A percentile compares a stretch with the other conserved stretches of the same genome.
Evolutionary conservation across 2,797 vertebrate species (phyloP).

Genomic region (Galagoides demidoff): DNA sequence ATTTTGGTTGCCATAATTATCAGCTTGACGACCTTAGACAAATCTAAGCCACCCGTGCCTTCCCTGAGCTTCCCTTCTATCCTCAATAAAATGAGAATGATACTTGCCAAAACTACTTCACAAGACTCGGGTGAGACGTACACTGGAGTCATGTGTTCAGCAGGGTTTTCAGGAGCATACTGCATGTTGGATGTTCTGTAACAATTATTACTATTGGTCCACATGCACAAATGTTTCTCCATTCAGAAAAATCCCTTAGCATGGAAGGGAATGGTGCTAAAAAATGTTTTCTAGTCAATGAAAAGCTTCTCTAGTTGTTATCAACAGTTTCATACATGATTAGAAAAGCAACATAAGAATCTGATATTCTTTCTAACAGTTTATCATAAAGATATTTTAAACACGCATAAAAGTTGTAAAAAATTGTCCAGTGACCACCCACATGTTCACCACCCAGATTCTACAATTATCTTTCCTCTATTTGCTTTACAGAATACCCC

Average conservation of each 20-base stretch:
- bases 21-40: neutral
- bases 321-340: neutral
- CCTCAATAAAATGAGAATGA: neutral
- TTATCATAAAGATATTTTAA: constrained; percentile 40
- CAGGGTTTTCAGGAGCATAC: neutral
- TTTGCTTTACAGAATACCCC: neutral
- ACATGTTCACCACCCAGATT: neutral
- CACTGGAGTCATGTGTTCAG: rapidly evolving
- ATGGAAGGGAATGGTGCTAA: neutral
- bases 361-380: neutral
- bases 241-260: neutral
- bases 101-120: neutral
- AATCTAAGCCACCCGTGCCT: neutral
- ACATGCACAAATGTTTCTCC: neutral
- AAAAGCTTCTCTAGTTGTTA: neutral
- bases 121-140: neutral
- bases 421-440: neutral
- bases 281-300: neutral
- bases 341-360: neutral
- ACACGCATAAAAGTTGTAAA: neutral
- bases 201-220: neutral
- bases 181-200: neutral
- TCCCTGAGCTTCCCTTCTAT: neutral
- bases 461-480: neutral
- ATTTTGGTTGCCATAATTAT: neutral